Evolutionary conservation across 2,888 invertebrate species (phyloP), one percentile per base, ranked within the genome.

Genomic region (Listrodromus nycthemerus): DNA sequence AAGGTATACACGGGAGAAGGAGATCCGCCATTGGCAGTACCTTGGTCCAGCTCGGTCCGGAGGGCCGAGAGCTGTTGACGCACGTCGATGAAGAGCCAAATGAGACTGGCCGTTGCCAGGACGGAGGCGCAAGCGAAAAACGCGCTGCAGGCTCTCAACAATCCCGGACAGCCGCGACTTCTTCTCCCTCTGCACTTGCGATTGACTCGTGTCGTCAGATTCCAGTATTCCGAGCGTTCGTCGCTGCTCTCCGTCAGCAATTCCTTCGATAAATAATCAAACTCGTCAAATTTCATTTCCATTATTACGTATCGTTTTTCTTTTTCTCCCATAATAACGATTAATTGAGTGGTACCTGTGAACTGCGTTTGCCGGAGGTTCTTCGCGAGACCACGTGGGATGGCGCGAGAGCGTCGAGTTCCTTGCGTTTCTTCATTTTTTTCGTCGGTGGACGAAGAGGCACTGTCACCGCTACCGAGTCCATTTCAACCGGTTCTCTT

Each of bases 381-480:
- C 92, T 91, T 73, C 94, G 92, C 50, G 93, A 93, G 19, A 94
- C 92, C 45, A 94, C 93, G 82, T 94, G 94, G 86, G 94, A 91
- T 65, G 94, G 94, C 70, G 96, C 96, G 76, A 97, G 93, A 61
- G 97, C 97, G 92, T 97, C 97, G 88, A 97, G 94, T 93, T 97
- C 96, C 90, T 96, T 95, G 87, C 97, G 95, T 92, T 97, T 97
- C 91, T 96, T 95, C 96, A 97, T 96, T 94, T 96, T 96, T 93
- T 97, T 97, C 87, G 95, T 94, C 83, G 93, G 93, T 61, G 94
- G 94, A 85, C 95, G 94, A 85, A 95, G 94, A 92, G 94, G 96
- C 94, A 94, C 96, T 92, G 94, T 96, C 93, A 95, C 96, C 93
- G 91, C 95, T 92, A 94, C 95, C 93, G 94, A 95, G 94, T 95